These are phyloP conservation scores for Oopsacas minuta DNA, from an alignment of 37 sponge, comb jelly and placozoan species.

Conservation along the genomic window DNA sequence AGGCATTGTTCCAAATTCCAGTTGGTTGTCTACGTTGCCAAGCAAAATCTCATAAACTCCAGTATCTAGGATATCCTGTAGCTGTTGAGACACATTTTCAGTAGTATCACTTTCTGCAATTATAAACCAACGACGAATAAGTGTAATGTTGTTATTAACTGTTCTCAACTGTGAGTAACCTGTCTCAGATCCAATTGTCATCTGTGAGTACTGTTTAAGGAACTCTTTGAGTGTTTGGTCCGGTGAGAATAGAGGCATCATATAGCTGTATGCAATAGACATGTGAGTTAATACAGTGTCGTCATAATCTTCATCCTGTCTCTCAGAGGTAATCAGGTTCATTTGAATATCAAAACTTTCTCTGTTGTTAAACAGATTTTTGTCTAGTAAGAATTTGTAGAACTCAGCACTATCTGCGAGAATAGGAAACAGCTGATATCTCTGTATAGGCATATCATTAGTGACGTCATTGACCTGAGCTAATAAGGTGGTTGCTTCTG, in stretches of 20 bases:
- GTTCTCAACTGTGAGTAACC: constrained; percentile 43
- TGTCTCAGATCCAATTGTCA: not conserved
- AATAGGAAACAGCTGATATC: constrained; percentile 26
- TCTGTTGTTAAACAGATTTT: not conserved
- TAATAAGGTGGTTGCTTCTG: constrained; percentile 6
- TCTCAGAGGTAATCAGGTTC: constrained; percentile 19
- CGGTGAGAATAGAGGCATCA: not conserved
- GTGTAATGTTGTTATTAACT: constrained; percentile 39
- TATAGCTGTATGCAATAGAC: constrained; percentile 6
- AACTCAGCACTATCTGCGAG: constrained; percentile 36
- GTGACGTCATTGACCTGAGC: not conserved
- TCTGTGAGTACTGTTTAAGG: not conserved
- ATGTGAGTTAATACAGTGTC: not conserved
- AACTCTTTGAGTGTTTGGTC: not conserved
- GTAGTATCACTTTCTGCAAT: constrained; percentile 57
- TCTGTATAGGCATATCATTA: not conserved
- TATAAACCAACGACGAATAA: constrained; percentile 35
- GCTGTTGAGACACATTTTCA: constrained; percentile 45
- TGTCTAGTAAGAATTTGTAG: constrained; percentile 24
- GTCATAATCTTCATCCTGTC: constrained; percentile 1
- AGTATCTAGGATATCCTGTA: constrained; percentile 45
- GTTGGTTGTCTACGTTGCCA: not conserved
- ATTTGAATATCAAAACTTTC: constrained; percentile 2
- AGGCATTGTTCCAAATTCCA: constrained; percentile 39
- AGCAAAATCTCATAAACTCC: constrained; percentile 46